Evolutionary conservation across 1,140 invertebrate genomes (phyloP).

Genomic region (Lordiphosa collinella): DNA sequence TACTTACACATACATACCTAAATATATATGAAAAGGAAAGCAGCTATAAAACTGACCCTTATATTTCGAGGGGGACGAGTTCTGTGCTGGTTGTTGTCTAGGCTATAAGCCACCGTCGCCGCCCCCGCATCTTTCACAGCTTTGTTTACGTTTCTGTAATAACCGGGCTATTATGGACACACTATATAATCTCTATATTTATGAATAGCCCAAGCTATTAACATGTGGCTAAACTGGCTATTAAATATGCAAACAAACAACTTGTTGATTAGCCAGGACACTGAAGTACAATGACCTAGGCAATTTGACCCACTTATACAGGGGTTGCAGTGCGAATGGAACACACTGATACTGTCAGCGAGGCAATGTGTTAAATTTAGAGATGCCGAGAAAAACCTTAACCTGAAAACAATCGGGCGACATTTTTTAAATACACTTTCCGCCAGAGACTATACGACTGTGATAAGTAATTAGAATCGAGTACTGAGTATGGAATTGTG

Average conservation of each 20-base stretch:
- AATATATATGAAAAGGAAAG: too few species aligned
- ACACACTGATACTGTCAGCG: constrained; percentile 19
- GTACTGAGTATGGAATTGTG: too few species aligned
- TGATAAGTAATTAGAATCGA: too few species aligned
- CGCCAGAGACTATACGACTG: not conserved
- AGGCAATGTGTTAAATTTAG: constrained; percentile 21
- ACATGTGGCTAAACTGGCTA: not conserved
- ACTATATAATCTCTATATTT: not conserved
- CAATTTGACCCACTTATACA: constrained; percentile 6
- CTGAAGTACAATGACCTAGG: not conserved
- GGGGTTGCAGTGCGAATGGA: constrained; percentile 3
- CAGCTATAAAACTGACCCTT: too few species aligned
- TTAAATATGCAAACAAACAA: constrained; percentile 2
- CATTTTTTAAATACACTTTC: constrained; percentile 2
- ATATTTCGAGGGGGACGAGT: too few species aligned
- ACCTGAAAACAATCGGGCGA: constrained; percentile 44
- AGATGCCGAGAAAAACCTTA: constrained; percentile 40
- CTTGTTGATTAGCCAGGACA: not conserved
- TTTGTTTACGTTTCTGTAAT: too few species aligned
- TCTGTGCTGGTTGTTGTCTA: too few species aligned
- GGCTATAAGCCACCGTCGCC: too few species aligned
- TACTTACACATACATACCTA: too few species aligned
- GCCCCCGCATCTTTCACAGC: too few species aligned
- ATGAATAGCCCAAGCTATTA: not conserved
- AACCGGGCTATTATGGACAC: too few species aligned